A percentile compares a stretch with the other conserved stretches of the same genome.
Evolutionary conservation across 2,113 vertebrate genomes (phyloP).

Genomic region (Tenebrosternarchus preto): DNA sequence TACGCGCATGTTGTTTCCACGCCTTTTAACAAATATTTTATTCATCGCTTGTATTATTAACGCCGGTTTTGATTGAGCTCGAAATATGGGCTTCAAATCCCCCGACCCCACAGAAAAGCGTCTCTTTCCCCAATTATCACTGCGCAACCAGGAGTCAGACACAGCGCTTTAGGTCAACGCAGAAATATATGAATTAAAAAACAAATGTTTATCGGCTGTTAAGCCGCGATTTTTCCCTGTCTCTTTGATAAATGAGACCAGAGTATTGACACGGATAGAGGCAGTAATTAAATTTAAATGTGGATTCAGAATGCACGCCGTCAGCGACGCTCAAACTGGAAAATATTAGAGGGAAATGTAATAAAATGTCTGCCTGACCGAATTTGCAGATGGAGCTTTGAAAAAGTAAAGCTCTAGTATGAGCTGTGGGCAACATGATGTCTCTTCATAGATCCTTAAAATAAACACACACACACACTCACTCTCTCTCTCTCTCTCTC

Average conservation of each 20-base stretch:
- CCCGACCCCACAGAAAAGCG: conserved; percentile 20
- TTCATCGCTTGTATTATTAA: conserved; percentile 52
- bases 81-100: conserved; percentile 53
- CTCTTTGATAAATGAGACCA: conserved; percentile 54
- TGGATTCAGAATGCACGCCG: conserved; percentile 50
- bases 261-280: conserved; percentile 57
- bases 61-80: conserved; percentile 40
- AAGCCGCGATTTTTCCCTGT: conserved; percentile 59
- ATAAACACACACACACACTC: not conserved
- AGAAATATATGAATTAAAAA: conserved; percentile 58
- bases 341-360: conserved; percentile 51
- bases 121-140: conserved; percentile 41
- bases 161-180: conserved; percentile 51
- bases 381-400: conserved; percentile 10
- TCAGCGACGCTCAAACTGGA: conserved; percentile 38
- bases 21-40: conserved; percentile 49
- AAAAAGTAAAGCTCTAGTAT: not conserved
- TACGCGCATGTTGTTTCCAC: conserved; percentile 25
- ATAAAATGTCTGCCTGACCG: conserved; percentile 40
- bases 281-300: conserved; percentile 61
- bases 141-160: no score
- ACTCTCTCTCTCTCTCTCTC: not conserved
- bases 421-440: not conserved
- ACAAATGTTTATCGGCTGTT: conserved; percentile 68
- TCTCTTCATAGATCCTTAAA: not conserved